phyloP scores from a whole-genome alignment of 2,113 vertebrate genomes.

The Morone saxatilis region DNA sequence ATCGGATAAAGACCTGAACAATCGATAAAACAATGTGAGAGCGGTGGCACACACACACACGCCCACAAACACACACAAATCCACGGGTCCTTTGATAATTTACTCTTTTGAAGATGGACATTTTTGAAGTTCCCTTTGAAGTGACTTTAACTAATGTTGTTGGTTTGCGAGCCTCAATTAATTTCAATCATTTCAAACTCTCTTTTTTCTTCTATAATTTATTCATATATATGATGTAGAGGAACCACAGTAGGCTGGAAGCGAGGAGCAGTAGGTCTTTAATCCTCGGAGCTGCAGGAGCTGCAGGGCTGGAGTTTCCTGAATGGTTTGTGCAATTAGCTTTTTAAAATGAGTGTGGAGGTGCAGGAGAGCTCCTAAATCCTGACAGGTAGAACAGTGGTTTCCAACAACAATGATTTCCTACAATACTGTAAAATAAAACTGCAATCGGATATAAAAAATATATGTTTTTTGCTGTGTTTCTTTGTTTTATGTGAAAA shows the following conservation, averaged over 20 bases:
- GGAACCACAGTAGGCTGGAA: not conserved
- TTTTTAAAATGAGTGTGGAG: no score
- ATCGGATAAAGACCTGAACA: not conserved
- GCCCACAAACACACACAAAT: not conserved
- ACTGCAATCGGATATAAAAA: no score
- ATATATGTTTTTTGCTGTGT: no score
- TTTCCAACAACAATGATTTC: not conserved
- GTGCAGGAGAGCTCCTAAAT: not conserved
- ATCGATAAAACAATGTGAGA: not conserved
- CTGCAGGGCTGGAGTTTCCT: not conserved
- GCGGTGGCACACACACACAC: not conserved
- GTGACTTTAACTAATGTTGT: constrained; percentile 13
- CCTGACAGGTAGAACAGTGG: not conserved
- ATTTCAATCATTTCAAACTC: not conserved
- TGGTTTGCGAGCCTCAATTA: constrained; percentile 28
- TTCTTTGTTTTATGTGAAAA: no score
- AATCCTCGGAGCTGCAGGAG: not conserved
- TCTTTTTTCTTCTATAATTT: not conserved
- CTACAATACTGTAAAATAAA: no score
- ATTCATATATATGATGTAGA: not conserved
- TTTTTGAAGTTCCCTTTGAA: constrained; percentile 34
- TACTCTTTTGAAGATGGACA: constrained; percentile 5
- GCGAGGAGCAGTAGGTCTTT: not conserved
- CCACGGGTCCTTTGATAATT: constrained; percentile 25
- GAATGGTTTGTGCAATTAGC: not conserved